Conservation (phyloP, 2,888 invertebrate species). For the Erebia palarica region DNA sequence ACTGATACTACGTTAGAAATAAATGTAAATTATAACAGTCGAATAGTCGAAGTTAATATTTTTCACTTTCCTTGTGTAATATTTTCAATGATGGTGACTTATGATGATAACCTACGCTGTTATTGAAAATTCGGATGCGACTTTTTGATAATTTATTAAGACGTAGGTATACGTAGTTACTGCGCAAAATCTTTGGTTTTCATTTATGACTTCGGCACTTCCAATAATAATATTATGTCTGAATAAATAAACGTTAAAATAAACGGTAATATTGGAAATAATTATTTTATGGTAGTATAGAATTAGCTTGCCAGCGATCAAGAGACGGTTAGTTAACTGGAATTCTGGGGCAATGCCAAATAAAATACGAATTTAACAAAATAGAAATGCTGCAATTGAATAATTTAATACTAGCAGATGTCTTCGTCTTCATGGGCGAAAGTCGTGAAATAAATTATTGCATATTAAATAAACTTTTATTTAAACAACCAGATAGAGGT, state of each 20-base stretch:
- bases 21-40: no score
- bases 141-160: no score
- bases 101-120: no score
- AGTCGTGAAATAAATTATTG: neutral
- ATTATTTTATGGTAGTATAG: slow-evolving; percentile 26
- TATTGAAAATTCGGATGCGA: no score
- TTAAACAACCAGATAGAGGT: no score
- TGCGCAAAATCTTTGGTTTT: neutral
- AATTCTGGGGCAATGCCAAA: slow-evolving; percentile 36
- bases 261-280: slow-evolving; percentile 23
- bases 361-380: slow-evolving; percentile 22
- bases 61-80: no score
- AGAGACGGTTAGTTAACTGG: slow-evolving; percentile 24
- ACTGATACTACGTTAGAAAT: no score
- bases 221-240: neutral
- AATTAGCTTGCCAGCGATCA: slow-evolving; percentile 25
- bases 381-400: slow-evolving; percentile 2
- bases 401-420: neutral
- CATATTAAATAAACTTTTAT: neutral
- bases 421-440: neutral
- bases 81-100: no score
- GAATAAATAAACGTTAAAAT: slow-evolving; percentile 3
- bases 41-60: no score
- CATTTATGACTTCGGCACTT: neutral
- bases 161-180: neutral